A percentile compares a stretch with the other conserved stretches of the same genome.
Evolutionary conservation across 2,888 invertebrate species (phyloP).

Genomic region (Argyresthia goedartella): DNA sequence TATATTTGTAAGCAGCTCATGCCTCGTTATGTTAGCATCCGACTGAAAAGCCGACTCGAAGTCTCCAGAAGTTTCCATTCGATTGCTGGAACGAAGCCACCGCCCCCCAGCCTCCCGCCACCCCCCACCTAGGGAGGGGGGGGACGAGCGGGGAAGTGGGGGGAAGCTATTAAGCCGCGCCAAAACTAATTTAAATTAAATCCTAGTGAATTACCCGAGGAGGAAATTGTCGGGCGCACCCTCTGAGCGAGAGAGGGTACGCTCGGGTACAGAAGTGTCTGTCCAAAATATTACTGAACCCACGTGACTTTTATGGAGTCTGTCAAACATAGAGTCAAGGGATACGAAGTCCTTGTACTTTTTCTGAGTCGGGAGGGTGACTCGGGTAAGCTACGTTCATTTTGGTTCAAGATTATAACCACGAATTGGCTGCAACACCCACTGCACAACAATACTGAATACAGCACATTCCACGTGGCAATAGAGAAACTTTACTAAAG

Average conservation of each 20-base stretch:
- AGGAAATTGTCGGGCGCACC: conserved; percentile 71
- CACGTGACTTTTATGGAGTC: not conserved
- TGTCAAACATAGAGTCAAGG: not conserved
- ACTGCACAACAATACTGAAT: no score
- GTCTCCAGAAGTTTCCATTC: not conserved
- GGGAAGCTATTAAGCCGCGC: conserved; percentile 90
- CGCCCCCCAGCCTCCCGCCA: conserved; percentile 21
- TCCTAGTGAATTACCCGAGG: conserved; percentile 79
- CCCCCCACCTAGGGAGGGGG: conserved; percentile 10
- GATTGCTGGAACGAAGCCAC: conserved; percentile 14
- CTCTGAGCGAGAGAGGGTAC: conserved; percentile 55
- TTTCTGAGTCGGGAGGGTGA: not conserved
- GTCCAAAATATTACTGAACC: not conserved
- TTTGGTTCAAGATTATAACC: no score
- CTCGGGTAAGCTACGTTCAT: no score
- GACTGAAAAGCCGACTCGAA: not conserved
- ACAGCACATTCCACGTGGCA: no score
- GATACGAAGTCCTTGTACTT: not conserved
- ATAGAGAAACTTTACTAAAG: no score
- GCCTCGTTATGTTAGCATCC: not conserved
- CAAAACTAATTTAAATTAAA: conserved; percentile 84
- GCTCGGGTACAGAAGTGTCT: conserved; percentile 21
- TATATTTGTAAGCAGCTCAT: no score
- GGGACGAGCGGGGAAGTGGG: conserved; percentile 29
- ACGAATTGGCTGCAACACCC: no score